A percentile compares a stretch with the other conserved stretches of the same genome.
These are phyloP conservation scores for Autographa gamma DNA, from an alignment of 2,888 invertebrate species.

Conservation along the genomic window DNA sequence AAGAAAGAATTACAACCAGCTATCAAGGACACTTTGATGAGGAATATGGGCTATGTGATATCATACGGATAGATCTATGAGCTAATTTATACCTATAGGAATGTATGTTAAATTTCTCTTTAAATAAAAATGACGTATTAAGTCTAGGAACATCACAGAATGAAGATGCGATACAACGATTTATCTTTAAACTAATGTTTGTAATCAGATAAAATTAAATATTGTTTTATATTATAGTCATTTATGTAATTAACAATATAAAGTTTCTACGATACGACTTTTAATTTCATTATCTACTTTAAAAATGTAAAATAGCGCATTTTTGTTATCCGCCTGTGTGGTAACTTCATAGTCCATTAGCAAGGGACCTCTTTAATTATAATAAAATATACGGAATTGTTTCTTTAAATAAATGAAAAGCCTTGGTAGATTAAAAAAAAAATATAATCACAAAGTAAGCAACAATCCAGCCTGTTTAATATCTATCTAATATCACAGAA, in stretches of 20 bases:
- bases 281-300: background rate
- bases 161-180: background rate
- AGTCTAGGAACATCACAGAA: background rate
- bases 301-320: background rate
- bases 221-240: slow-evolving; percentile 50
- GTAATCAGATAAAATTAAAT: slow-evolving; percentile 10
- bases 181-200: slow-evolving; percentile 1
- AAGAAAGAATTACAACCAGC: slow-evolving; percentile 95
- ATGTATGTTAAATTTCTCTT: background rate
- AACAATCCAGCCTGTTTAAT: slow-evolving; percentile 24
- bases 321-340: background rate
- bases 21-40: slow-evolving; percentile 95
- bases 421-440: slow-evolving; percentile 11
- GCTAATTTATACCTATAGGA: slow-evolving; percentile 8
- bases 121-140: background rate
- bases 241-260: slow-evolving; percentile 39
- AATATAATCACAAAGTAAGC: slow-evolving; percentile 14
- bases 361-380: no score
- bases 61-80: slow-evolving; percentile 91
- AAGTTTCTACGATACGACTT: background rate
- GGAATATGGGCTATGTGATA: slow-evolving; percentile 95
- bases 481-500: slow-evolving; percentile 62
- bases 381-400: background rate
- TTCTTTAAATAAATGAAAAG: background rate
- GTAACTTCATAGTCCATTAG: no score